Conservation (phyloP, 2,113 vertebrate genomes). For the Loxodonta africana region DNA sequence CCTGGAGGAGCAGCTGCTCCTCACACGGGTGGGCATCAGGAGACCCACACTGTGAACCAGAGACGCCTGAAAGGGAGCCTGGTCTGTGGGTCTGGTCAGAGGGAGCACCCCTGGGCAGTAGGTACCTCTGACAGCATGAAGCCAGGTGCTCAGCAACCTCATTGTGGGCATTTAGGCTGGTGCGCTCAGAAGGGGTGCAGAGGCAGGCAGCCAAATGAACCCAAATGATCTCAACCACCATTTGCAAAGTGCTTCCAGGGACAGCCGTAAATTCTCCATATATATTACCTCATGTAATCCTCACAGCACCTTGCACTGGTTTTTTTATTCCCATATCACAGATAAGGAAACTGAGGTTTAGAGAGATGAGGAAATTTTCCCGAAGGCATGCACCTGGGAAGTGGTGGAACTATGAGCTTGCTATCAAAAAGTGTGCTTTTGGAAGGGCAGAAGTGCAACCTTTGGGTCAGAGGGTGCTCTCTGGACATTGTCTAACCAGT, state of each 20-base stretch:
- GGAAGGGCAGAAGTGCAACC: neutral
- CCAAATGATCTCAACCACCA: neutral
- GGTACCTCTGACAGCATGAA: neutral
- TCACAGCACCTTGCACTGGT: neutral
- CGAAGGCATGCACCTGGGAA: neutral
- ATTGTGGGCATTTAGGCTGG: neutral
- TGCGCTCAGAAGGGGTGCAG: neutral
- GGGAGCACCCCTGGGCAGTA: neutral
- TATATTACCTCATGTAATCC: neutral
- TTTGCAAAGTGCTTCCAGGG: neutral
- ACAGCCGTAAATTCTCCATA: neutral
- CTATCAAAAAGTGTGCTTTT: neutral
- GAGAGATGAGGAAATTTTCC: neutral
- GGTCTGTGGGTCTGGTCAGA: neutral
- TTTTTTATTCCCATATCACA: slow-evolving; percentile 5
- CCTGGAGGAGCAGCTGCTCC: neutral
- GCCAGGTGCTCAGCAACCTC: neutral
- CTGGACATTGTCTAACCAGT: neutral
- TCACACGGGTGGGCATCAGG: neutral
- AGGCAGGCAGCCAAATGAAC: neutral
- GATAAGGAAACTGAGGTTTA: neutral
- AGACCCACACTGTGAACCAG: neutral
- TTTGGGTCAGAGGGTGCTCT: neutral
- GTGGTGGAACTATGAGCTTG: neutral
- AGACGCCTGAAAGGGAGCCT: neutral